Evolutionary conservation across 1,140 invertebrate genomes (phyloP), one percentile per base, ranked within the genome.

Genomic region (Brachionus koreanus): DNA sequence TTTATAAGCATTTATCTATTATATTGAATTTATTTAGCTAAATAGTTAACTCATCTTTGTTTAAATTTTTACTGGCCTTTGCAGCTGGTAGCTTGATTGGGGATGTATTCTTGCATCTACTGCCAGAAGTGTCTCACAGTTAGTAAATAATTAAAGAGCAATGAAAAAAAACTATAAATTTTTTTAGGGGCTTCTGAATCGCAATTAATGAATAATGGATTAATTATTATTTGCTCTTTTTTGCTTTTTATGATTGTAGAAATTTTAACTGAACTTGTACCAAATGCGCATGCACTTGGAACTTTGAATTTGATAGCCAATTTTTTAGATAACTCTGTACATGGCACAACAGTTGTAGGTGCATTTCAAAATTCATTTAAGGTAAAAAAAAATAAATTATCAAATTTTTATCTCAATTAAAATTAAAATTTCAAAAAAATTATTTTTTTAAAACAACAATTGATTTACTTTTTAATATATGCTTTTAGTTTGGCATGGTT

Each of bases 61-160:
- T 79, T 16, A 87, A 89, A 82, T 83, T 90, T 65, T 89, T 98
- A 46, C 89, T 98, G 46, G 96, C 95, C 87, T 98, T 98, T 89
- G 96, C 96, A 12, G 95, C 98, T 5, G 96, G 96, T 25, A 94
- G 95, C 83, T 90, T 98, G 6, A 88, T 98, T 13, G 96, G 95
- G 6, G 96, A 98, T 89, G 95, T 98, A 0, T 98, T 98, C 87
- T 90, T 98, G 0, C 96, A 98, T 88, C 89, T 98, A 37, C 89
- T 98, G 74, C 96, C 96, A 0, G 96, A 98, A 90, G 94, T 96
- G 0, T 94, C 46, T 16, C 5, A 16, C 9, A 19, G 76, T 79
- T 35, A 37, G 35, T 37, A 19, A n/a, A n/a, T 57, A 39, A 16
- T 57, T 29, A 23, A n/a, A 52, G 23, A 12, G 0, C 7, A 75